These are phyloP conservation scores for Lasius fuliginosus DNA, from an alignment of 2,888 invertebrate genomes.

Conservation along the genomic window DNA sequence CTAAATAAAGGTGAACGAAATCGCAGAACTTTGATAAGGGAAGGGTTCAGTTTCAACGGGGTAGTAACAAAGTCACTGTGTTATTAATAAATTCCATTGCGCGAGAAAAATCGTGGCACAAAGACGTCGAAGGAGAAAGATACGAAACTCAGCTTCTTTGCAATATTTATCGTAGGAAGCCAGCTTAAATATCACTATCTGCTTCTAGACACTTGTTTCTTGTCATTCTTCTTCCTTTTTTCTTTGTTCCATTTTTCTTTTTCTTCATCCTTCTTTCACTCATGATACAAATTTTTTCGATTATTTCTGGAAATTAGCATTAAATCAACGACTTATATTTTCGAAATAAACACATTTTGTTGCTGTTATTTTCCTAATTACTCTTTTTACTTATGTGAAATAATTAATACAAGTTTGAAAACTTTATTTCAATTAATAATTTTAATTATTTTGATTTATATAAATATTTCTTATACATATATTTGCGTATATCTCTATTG, in stretches of 20 bases:
- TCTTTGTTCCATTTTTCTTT: not conserved
- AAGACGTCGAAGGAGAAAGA: not conserved
- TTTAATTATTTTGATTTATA: too few relatives aligned
- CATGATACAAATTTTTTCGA: not conserved
- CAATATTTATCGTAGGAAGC: conserved; percentile 1
- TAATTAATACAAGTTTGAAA: not conserved
- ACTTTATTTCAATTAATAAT: not conserved
- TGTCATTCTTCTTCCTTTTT: not conserved
- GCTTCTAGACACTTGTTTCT: not conserved
- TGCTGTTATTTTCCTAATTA: not conserved
- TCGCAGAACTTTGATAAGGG: not conserved
- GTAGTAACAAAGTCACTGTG: not conserved
- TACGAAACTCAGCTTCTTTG: not conserved
- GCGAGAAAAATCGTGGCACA: not conserved
- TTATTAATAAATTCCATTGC: conserved; percentile 7
- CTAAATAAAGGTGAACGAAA: not conserved
- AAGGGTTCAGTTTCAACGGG: not conserved
- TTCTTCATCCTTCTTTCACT: not conserved
- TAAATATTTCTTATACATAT: not conserved
- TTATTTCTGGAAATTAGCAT: not conserved
- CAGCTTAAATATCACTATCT: not conserved
- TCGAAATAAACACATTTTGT: not conserved
- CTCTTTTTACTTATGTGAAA: not conserved
- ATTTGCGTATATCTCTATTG: not conserved
- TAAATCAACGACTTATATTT: not conserved